These are phyloP conservation scores for Piliocolobus tephrosceles DNA, from an alignment of 2,113 vertebrate species.

Conservation along the genomic window DNA sequence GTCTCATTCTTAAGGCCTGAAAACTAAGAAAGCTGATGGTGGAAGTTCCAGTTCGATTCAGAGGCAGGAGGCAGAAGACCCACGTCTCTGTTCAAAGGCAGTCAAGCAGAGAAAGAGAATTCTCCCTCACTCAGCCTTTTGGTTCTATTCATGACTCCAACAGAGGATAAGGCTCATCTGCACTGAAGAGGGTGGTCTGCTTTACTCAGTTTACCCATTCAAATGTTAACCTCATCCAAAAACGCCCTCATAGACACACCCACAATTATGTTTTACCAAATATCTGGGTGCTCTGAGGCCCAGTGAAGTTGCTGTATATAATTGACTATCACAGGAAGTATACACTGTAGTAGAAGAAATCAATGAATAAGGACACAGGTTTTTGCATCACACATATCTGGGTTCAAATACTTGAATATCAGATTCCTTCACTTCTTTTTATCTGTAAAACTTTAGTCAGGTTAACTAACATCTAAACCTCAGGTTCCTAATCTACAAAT, in stretches of 20 bases:
- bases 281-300: too few relatives aligned
- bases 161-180: neutral
- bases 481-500: neutral
- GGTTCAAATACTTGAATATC: neutral
- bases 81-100: neutral
- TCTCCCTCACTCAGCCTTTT: neutral
- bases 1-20: neutral
- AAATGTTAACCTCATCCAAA: neutral
- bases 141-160: neutral
- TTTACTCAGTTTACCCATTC: neutral
- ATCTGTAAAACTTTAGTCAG: neutral
- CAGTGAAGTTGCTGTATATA: neutral
- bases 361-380: neutral
- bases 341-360: neutral
- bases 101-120: neutral
- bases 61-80: neutral
- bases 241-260: neutral
- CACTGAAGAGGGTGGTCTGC: too few relatives aligned
- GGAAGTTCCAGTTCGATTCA: neutral
- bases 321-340: neutral
- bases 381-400: neutral
- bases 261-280: neutral
- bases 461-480: neutral
- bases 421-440: neutral
- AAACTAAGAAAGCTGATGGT: neutral